phyloP scores from a whole-genome alignment of 2,888 invertebrate genomes.

The Monoplex corrugatus region DNA sequence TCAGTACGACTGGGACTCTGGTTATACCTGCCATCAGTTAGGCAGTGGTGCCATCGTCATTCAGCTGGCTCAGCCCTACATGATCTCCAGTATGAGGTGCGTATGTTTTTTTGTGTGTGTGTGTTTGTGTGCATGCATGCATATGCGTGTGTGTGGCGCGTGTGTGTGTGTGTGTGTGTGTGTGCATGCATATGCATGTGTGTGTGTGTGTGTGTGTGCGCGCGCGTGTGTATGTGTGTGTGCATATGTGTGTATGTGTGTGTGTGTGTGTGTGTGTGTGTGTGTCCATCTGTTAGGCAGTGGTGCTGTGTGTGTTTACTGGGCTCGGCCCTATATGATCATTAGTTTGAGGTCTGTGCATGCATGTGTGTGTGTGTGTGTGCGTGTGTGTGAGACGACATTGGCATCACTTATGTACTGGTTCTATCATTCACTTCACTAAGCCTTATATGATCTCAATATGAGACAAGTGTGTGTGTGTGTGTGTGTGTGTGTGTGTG shows the following conservation, averaged over 20 bases:
- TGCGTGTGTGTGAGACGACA: no score
- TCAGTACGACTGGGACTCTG: constrained; percentile 99
- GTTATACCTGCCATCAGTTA: constrained; percentile 96
- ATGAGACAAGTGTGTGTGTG: neutral
- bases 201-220: neutral
- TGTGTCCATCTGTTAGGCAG: neutral
- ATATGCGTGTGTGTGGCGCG: neutral
- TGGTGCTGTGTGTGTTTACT: no score
- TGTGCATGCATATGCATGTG: constrained; percentile 53
- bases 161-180: constrained; percentile 54
- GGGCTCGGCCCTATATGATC: no score
- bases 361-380: no score
- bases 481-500: neutral
- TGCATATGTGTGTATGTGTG: neutral
- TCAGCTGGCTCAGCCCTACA: constrained; percentile 97
- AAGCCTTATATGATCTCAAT: no score
- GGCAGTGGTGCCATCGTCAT: constrained; percentile 93
- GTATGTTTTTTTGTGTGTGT: no score
- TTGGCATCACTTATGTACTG: no score
- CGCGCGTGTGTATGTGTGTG: neutral
- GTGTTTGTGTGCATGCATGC: neutral
- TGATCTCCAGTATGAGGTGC: constrained; percentile 91
- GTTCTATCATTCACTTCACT: no score
- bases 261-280: neutral
- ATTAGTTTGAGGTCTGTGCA: no score